Evolutionary conservation across 1,140 invertebrate genomes (phyloP).

Genomic region (Arctopsyche grandis): DNA sequence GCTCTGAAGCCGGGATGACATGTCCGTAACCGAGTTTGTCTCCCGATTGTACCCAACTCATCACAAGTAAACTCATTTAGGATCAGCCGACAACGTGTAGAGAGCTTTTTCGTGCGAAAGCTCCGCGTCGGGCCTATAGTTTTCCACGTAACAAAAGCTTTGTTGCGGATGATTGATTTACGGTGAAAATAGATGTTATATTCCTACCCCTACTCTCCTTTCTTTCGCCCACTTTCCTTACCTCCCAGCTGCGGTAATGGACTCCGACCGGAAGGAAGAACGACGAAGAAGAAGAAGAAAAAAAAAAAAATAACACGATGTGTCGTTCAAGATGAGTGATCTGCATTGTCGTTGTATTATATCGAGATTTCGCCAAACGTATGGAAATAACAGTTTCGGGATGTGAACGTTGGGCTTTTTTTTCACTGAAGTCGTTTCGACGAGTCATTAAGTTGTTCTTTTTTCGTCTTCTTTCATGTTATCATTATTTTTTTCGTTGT

Average conservation of each 20-base stretch:
- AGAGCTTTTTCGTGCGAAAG: constrained; percentile 40
- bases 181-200: constrained; percentile 29
- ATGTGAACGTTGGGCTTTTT: neutral
- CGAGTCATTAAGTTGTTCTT: neutral
- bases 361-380: neutral
- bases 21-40: constrained; percentile 41
- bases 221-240: neutral
- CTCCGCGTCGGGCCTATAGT: constrained; percentile 22
- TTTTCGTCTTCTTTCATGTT: too few species aligned
- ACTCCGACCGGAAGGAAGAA: neutral
- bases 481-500: neutral
- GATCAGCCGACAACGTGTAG: constrained; percentile 26
- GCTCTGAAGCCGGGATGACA: constrained; percentile 23
- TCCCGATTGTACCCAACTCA: constrained; percentile 30
- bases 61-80: constrained; percentile 47
- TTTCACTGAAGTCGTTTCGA: too few species aligned
- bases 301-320: neutral
- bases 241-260: constrained; percentile 20
- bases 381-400: neutral
- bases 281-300: neutral
- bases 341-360: neutral
- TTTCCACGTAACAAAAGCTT: constrained; percentile 35
- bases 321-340: constrained; percentile 19
- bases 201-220: neutral
- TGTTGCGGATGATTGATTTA: constrained; percentile 43